phyloP scores from a whole-genome alignment of 2,888 invertebrate species.

The Euphydryas editha region DNA sequence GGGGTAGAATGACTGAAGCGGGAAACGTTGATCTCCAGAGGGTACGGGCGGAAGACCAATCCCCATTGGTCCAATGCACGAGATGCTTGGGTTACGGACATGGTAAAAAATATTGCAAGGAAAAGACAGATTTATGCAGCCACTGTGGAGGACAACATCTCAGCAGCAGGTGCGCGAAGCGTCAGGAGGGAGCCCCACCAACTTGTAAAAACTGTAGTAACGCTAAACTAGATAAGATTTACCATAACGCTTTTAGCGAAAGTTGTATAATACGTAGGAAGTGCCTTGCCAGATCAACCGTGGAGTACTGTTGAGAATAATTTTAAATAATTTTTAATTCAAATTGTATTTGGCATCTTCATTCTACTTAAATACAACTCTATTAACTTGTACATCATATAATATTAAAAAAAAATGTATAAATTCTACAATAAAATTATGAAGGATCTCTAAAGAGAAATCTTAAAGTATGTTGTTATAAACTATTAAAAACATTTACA shows the following conservation, averaged over 20 bases:
- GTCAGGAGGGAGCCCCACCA: neutral
- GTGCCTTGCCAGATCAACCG: neutral
- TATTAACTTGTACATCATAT: too few relatives aligned
- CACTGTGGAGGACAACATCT: neutral
- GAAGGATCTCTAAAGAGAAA: too few relatives aligned
- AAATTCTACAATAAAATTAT: too few relatives aligned
- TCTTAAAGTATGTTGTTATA: too few relatives aligned
- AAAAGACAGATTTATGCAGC: neutral
- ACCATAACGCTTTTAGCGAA: neutral
- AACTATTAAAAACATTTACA: too few relatives aligned
- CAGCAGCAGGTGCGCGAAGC: neutral
- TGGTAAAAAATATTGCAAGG: neutral
- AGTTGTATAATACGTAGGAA: neutral
- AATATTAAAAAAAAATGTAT: too few relatives aligned
- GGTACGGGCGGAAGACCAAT: slow-evolving; percentile 3
- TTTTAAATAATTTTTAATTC: too few relatives aligned
- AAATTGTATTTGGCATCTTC: too few relatives aligned
- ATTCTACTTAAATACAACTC: too few relatives aligned
- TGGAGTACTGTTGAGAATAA: neutral
- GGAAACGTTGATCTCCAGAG: slow-evolving; percentile 10
- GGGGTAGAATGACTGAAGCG: neutral
- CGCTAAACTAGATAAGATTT: neutral
- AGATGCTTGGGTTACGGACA: slow-evolving; percentile 14
- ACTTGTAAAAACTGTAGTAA: neutral
- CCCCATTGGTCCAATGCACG: slow-evolving; percentile 15